phyloP scores from a whole-genome alignment of 2,888 invertebrate species.

The Dasypogon diadema region DNA sequence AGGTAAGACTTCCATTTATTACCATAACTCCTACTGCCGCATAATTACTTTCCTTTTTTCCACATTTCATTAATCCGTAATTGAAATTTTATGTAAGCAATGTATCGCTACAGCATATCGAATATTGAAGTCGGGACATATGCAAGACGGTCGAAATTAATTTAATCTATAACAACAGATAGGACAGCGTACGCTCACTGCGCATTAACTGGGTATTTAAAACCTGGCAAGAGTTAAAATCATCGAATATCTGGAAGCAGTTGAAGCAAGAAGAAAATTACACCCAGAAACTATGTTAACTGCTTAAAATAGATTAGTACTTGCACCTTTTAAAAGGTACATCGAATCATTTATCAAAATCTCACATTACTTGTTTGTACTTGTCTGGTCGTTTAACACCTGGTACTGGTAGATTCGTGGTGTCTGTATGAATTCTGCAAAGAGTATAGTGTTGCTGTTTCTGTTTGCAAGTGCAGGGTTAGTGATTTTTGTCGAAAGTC shows the following conservation, averaged over 20 bases:
- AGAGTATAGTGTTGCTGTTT: too few species aligned
- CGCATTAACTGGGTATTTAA: slow-evolving; percentile 29
- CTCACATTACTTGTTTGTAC: slow-evolving; percentile 53
- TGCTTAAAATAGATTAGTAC: slow-evolving; percentile 41
- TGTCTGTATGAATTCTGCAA: too few species aligned
- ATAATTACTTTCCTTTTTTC: slow-evolving; percentile 34
- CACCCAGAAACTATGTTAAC: slow-evolving; percentile 49
- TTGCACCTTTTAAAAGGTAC: slow-evolving; percentile 49
- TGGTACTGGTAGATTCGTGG: too few species aligned
- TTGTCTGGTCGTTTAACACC: slow-evolving; percentile 49
- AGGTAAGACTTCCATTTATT: slow-evolving; percentile 9
- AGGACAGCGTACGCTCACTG: slow-evolving; percentile 29
- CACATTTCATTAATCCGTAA: slow-evolving; percentile 47
- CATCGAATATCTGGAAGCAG: slow-evolving; percentile 39
- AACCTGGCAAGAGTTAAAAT: background rate
- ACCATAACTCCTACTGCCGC: slow-evolving; percentile 17
- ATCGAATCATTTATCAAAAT: slow-evolving; percentile 53
- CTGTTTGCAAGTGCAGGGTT: too few species aligned
- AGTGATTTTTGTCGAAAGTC: too few species aligned
- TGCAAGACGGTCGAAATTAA: slow-evolving; percentile 42
- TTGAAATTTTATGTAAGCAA: slow-evolving; percentile 49
- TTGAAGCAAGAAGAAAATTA: slow-evolving; percentile 45
- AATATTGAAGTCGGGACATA: slow-evolving; percentile 32
- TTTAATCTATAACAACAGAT: slow-evolving; percentile 42
- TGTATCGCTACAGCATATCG: slow-evolving; percentile 7